A percentile compares a stretch with the other conserved stretches of the same genome.
Evolutionary conservation across 2,797 vertebrate genomes (phyloP).

Genomic region (Pseudotriccus pelzelni): DNA sequence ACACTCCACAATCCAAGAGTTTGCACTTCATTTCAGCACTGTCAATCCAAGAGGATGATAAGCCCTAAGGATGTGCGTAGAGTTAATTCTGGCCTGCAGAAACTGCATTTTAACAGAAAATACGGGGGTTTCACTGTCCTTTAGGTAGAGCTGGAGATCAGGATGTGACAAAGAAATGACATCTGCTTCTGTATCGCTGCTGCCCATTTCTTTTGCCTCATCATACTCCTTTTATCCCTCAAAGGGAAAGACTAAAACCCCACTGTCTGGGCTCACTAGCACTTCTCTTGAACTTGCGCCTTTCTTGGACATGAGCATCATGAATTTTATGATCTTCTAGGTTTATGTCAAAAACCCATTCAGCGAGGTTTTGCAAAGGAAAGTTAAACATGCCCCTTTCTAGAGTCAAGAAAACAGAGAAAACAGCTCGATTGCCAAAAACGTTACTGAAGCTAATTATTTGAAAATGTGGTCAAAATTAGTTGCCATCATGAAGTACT

Average conservation of each 20-base stretch:
- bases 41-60: background rate
- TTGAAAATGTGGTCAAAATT: background rate
- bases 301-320: background rate
- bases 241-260: background rate
- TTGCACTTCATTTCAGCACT: background rate
- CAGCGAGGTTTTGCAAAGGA: background rate
- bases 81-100: background rate
- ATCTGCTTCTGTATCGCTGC: background rate
- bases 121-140: background rate
- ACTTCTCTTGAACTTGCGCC: background rate
- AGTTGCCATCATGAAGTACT: background rate
- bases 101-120: background rate
- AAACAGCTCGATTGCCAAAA: background rate
- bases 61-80: background rate
- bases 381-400: background rate
- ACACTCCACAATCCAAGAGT: background rate
- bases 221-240: background rate
- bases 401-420: background rate
- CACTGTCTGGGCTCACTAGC: background rate
- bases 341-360: background rate
- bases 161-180: background rate
- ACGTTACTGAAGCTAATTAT: background rate
- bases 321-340: background rate
- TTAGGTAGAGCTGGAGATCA: background rate
- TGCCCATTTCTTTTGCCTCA: background rate